These are phyloP conservation scores for Scophthalmus maximus DNA, from an alignment of 2,113 vertebrate genomes.

Conservation along the genomic window DNA sequence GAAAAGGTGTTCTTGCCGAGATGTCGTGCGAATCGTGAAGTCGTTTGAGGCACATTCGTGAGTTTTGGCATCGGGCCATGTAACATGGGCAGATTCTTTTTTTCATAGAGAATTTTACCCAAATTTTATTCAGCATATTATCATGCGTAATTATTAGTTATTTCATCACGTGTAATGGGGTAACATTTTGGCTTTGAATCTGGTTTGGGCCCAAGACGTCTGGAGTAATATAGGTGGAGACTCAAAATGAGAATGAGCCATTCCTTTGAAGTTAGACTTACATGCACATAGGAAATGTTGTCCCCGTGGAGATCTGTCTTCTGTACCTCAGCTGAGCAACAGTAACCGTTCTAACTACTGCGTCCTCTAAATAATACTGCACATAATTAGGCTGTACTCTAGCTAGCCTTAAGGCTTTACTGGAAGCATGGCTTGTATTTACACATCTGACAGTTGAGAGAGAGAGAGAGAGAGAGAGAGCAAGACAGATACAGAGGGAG, in stretches of 20 bases:
- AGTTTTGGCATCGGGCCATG: not conserved
- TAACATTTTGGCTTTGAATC: constrained; percentile 9
- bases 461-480: constrained; percentile 22
- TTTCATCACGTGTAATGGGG: not conserved
- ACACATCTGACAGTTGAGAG: constrained; percentile 66
- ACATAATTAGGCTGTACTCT: constrained; percentile 63
- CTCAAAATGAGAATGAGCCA: not conserved
- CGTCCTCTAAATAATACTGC: constrained; percentile 61
- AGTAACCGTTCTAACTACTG: constrained; percentile 42
- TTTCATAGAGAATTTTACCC: not conserved
- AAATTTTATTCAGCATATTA: too few relatives aligned
- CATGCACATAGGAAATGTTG: not conserved
- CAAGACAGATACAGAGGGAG: constrained; percentile 27
- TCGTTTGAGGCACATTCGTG: not conserved
- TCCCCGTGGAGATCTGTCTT: constrained; percentile 23
- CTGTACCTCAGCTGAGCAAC: constrained; percentile 34
- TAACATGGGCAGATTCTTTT: not conserved
- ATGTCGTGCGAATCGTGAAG: too few relatives aligned
- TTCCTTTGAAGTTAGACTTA: not conserved
- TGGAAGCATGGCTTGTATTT: constrained; percentile 67
- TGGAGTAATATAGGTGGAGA: not conserved
- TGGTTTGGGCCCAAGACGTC: not conserved
- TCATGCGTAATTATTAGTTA: not conserved
- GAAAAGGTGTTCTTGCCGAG: not conserved
- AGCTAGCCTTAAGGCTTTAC: constrained; percentile 65